A percentile compares a stretch with the other conserved stretches of the same genome.
Conservation (phyloP, 2,888 invertebrate genomes). For the Taenaris catops region DNA sequence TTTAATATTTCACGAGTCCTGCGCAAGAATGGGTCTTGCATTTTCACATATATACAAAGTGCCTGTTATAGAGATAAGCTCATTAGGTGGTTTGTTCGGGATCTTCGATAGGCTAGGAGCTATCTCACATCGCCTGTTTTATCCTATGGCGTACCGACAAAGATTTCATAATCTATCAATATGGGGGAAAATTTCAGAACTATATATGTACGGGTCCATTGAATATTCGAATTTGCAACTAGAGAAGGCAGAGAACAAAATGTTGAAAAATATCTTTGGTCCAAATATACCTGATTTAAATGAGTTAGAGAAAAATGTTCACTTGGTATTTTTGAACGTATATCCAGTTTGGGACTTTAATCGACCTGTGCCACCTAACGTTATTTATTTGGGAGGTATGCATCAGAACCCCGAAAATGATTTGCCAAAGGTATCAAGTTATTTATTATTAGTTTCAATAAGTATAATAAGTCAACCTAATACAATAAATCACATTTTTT, state of each 20-base stretch:
- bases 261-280: conserved; percentile 26
- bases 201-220: not conserved
- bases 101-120: not conserved
- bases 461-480: not conserved
- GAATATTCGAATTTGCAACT: conserved; percentile 8
- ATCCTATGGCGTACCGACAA: conserved; percentile 15
- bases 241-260: no score
- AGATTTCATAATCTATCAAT: conserved; percentile 24
- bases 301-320: conserved; percentile 32
- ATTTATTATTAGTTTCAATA: not conserved
- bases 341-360: conserved; percentile 41
- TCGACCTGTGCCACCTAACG: conserved; percentile 46
- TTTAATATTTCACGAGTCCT: no score
- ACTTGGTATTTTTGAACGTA: conserved; percentile 47
- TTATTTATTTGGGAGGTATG: conserved; percentile 47
- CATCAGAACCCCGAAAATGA: conserved; percentile 39
- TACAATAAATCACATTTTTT: not conserved
- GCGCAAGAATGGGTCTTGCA: no score
- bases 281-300: conserved; percentile 22
- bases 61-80: conserved; percentile 39
- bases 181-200: conserved; percentile 28
- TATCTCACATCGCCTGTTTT: conserved; percentile 5
- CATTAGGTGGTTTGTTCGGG: conserved; percentile 27
- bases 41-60: conserved; percentile 35
- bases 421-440: conserved; percentile 39